Percentiles rank a stretch among this genome's conserved stretches.
phyloP scores from a whole-genome alignment of 2,888 invertebrate species.

The Ischnura elegans region DNA sequence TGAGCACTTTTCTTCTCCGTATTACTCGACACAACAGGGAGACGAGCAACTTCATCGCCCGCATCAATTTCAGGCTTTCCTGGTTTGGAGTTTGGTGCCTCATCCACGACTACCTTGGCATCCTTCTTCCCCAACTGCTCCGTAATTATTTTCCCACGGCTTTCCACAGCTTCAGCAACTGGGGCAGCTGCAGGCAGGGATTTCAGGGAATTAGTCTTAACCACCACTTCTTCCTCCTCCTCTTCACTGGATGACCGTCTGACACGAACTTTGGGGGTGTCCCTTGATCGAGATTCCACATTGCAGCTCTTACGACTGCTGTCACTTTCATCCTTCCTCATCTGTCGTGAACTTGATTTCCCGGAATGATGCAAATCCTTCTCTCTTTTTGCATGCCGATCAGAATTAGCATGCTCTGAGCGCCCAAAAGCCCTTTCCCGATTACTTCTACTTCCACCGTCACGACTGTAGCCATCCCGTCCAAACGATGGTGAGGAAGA shows the following conservation, averaged over 20 bases:
- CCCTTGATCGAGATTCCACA: conserved; percentile 69
- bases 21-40: background rate
- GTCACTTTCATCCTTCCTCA: conserved; percentile 49
- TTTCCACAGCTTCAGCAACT: background rate
- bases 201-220: background rate
- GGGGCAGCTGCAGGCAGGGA: background rate
- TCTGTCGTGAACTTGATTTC: conserved; percentile 11
- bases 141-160: background rate
- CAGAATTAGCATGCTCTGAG: background rate
- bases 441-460: background rate
- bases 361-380: conserved; percentile 12
- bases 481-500: background rate
- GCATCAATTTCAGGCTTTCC: background rate
- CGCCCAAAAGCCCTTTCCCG: background rate
- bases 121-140: background rate
- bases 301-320: background rate
- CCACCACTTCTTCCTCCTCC: conserved; percentile 77
- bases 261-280: conserved; percentile 76
- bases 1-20: background rate
- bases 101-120: background rate
- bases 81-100: background rate
- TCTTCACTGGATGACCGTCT: conserved; percentile 76
- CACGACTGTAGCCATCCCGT: background rate
- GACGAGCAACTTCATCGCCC: background rate
- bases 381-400: background rate